phyloP scores from a whole-genome alignment of 1,140 invertebrate species.

The Subanguina moxae region DNA sequence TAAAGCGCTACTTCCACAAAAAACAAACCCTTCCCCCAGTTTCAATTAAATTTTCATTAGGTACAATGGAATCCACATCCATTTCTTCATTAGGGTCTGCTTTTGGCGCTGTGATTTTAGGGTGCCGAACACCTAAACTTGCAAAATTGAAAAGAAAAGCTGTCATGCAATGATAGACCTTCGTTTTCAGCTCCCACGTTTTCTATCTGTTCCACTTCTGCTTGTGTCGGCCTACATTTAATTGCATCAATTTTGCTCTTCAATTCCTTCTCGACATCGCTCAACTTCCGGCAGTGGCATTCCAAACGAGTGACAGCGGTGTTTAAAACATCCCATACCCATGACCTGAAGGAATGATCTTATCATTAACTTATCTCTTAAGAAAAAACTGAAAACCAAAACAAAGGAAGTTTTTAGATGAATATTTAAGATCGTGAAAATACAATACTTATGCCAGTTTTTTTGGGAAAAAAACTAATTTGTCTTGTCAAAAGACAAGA shows the following conservation, averaged over 20 bases:
- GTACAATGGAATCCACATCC: constrained; percentile 16
- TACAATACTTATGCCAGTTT: too few relatives aligned
- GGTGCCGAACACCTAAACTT: neutral
- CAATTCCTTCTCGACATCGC: neutral
- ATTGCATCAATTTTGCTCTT: neutral
- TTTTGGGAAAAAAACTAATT: too few relatives aligned
- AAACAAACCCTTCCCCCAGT: too few relatives aligned
- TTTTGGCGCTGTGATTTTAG: constrained; percentile 13
- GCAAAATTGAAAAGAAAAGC: too few relatives aligned
- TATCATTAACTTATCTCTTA: neutral
- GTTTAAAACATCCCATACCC: constrained; percentile 51
- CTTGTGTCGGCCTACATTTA: neutral
- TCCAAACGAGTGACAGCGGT: constrained; percentile 37
- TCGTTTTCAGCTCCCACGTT: neutral
- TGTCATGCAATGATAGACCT: too few relatives aligned
- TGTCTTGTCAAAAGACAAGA: neutral
- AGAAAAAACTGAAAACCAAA: neutral
- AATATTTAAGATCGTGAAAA: too few relatives aligned
- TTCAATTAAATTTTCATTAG: neutral
- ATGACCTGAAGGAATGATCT: constrained; percentile 29
- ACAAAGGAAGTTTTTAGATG: constrained; percentile 1
- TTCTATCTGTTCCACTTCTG: neutral
- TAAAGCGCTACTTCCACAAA: too few relatives aligned
- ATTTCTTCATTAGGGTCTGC: constrained; percentile 16
- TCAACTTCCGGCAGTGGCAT: constrained; percentile 15